Percentiles rank a stretch among this genome's conserved stretches.
phyloP scores from a whole-genome alignment of 1,140 invertebrate genomes.

The Notospermus geniculatus region DNA sequence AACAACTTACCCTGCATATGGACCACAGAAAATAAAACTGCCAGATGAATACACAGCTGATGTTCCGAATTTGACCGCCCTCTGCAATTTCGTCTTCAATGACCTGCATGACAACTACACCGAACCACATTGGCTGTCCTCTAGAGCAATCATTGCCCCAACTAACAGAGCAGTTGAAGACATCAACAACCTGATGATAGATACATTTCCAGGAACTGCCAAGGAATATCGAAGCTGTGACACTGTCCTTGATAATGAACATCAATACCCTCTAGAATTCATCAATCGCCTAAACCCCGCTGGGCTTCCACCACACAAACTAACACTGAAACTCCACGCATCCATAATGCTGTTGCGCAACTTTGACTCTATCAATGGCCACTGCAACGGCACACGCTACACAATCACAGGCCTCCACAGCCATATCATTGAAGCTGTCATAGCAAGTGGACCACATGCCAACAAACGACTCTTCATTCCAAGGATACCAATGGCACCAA shows the following conservation, averaged over 20 bases:
- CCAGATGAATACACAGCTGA: background rate
- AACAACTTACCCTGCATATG: background rate
- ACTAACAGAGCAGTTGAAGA: constrained; percentile 22
- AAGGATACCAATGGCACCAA: constrained; percentile 25
- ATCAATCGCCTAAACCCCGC: constrained; percentile 43
- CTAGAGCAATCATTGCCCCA: background rate
- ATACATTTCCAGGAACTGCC: constrained; percentile 15
- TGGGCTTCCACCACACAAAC: constrained; percentile 49
- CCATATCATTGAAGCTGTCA: constrained; percentile 27
- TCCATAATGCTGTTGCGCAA: constrained; percentile 54
- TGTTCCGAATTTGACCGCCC: background rate
- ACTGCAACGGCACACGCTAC: constrained; percentile 51
- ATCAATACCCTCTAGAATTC: constrained; percentile 46
- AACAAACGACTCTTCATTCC: constrained; percentile 28
- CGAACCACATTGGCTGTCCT: background rate
- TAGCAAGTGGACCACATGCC: constrained; percentile 17
- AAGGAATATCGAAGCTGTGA: constrained; percentile 21
- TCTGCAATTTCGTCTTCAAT: background rate
- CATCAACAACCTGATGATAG: constrained; percentile 22
- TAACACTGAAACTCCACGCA: constrained; percentile 48
- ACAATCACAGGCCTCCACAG: constrained; percentile 27
- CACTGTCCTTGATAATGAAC: constrained; percentile 24
- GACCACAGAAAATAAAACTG: background rate
- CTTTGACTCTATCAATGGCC: constrained; percentile 34
- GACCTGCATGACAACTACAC: background rate